Evolutionary conservation across 1,140 invertebrate genomes (phyloP), one percentile per base, ranked within the genome.

Genomic region (Magallana gigas): DNA sequence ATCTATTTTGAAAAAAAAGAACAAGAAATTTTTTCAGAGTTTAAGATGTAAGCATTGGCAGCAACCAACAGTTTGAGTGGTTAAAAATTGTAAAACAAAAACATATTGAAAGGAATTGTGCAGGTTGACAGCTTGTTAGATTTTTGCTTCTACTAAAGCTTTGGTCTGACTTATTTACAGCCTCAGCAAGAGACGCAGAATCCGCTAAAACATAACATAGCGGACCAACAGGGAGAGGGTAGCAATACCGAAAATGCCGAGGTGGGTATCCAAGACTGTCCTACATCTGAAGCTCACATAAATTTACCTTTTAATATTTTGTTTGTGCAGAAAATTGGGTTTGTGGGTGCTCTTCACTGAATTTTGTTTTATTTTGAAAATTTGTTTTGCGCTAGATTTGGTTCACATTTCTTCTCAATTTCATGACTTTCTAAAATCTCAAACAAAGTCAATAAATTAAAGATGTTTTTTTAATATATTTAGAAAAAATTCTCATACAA

Each of bases 121-220:
- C 68, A 76, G 68, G 9, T 76, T 76, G 23, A 76, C 23, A 14
- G 68, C 23, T 11, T 29, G 68, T 76, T 29, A 76, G 8, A 36
- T 29, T 62, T 16, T 62, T 12, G 23, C 23, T 29, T 76, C 29
- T 11, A 85, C 83, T 88, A 88, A 84, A 84, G 83, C 87, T 88
- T 88, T 76, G 83, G 85, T 89, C 83, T 84, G 85, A 85, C 82
- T 71, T 48, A 84, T 86, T 89, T 89, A 87, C 88, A 89, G 88
- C 86, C 85, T 68, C 88, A 85, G 88, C 60, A 71, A 12, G 88
- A 85, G 57, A 64, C 83, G 62, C 83, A 88, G 82, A 84, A 82
- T 84, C 85, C 85, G 8, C 29, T 84, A 57, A 86, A 84, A 57
- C 88, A 81, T 16, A 84, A 62, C 60, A 57, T 58, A 83, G 57